Base-by-base conservation (phyloP, 2,113 vertebrate species). In the Sylvia atricapilla region DNA sequence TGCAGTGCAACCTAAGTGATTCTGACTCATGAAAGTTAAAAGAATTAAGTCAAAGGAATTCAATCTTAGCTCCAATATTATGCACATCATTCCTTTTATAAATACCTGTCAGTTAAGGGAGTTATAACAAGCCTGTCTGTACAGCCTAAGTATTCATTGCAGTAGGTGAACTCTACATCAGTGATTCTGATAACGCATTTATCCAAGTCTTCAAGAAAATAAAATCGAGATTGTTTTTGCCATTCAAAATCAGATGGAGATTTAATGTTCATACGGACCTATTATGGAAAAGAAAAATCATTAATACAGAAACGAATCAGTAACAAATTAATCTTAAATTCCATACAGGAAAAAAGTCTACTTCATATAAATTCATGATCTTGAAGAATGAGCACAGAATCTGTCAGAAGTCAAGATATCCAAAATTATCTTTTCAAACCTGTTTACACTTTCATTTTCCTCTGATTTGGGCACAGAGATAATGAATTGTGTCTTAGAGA, bases 61-160 rank as follows among this genome's bases (percentile, higher is more conserved):
- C 82, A 84, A 56, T 66, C 10, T 81, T 67, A 67, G 46, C 18
- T 82, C 31, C 37, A 58, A 35, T 55, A 66, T 24, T 18, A 22
- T 6, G 15, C 55, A 76, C 5, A 59, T 53, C 10, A 43, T 64
- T 93, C 27, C 62, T 75, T 94, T 74, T 23, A 60, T 62, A 84
- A 62, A 76, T 97, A 98, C 97, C 97, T 97, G 95, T 98, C 97
- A 79, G 97, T 98, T 70, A 98, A 81, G 27, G 97, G 97, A 67
- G 97, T 98, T 84, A 98, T 98, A 49, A 98, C 97, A 84, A 98
- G 97, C 55, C 97, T 96, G 91, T 98, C 97, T 50, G 97, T 98
- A 70, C 97, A 98, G 14, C 97, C 97, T n/a, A 98, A 87, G 62
- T 97, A 98, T 79, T 98, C 97, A 87, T 98, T 98, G 91, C 97